Evolutionary conservation across 2,797 vertebrate genomes (phyloP).

Genomic region (Dryobates pubescens): DNA sequence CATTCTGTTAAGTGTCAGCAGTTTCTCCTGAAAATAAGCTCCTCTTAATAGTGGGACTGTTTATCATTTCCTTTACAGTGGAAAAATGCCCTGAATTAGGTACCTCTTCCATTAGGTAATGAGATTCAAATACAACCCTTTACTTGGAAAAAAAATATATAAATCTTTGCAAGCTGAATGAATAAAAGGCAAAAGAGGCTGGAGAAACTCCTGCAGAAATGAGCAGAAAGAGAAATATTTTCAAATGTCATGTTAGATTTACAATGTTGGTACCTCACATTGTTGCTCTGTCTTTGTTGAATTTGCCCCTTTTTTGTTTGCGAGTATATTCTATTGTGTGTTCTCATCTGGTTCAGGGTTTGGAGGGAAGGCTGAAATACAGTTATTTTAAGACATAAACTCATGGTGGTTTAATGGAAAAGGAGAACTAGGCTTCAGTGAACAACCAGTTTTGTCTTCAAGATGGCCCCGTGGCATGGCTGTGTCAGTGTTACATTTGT

Average conservation of each 20-base stretch:
- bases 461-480: background rate
- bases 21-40: background rate
- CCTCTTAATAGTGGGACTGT: background rate
- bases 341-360: background rate
- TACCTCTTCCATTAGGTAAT: background rate
- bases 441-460: background rate
- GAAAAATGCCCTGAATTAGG: background rate
- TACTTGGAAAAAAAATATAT: background rate
- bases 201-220: background rate
- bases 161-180: background rate
- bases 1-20: background rate
- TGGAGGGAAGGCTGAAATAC: background rate
- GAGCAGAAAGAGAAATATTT: background rate
- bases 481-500: background rate
- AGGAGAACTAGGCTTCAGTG: background rate
- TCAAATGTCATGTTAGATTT: constrained; percentile 32
- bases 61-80: background rate
- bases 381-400: constrained; percentile 17
- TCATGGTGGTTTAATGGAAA: background rate
- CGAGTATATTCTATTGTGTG: background rate
- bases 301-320: background rate
- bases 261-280: background rate
- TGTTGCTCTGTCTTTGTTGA: constrained; percentile 12
- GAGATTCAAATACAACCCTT: background rate
- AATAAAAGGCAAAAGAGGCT: background rate